phyloP scores from a whole-genome alignment of 2,888 invertebrate genomes.

The Rambutsinella grinnellia region DNA sequence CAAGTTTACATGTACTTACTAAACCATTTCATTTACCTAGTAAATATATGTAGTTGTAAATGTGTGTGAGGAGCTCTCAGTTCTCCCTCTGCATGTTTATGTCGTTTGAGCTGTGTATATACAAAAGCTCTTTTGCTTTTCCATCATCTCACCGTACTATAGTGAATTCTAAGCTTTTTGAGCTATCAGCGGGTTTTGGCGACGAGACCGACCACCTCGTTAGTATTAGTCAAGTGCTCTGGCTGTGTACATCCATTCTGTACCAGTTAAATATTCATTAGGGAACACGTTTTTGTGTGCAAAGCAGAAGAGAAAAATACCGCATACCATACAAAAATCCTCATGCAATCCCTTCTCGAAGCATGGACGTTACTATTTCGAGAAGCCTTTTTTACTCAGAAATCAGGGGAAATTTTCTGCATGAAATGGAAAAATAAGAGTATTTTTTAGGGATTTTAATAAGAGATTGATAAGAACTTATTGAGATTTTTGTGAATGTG shows the following conservation, averaged over 20 bases:
- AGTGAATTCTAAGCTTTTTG: conserved; percentile 41
- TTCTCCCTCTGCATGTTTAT: background rate
- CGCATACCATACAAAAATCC: conserved; percentile 39
- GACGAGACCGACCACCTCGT: conserved; percentile 62
- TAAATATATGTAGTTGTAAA: background rate
- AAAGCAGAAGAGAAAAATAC: conserved; percentile 34
- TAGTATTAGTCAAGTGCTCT: conserved; percentile 64
- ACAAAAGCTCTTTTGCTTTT: background rate
- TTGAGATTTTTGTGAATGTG: too few species aligned
- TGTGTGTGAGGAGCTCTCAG: background rate
- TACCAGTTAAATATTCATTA: conserved; percentile 55
- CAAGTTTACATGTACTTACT: background rate
- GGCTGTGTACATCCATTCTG: conserved; percentile 58
- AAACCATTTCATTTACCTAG: background rate
- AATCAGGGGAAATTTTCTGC: too few species aligned
- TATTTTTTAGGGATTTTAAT: too few species aligned
- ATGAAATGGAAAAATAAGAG: too few species aligned
- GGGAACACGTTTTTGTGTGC: conserved; percentile 54
- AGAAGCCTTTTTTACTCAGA: background rate
- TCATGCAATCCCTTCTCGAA: conserved; percentile 13
- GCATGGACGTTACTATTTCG: background rate
- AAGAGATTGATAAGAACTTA: too few species aligned
- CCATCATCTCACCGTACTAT: conserved; percentile 31
- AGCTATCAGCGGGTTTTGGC: conserved; percentile 57
- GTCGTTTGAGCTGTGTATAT: conserved; percentile 2